Evolutionary conservation across 2,888 invertebrate species (phyloP), one percentile per base, ranked within the genome.

Genomic region (Xanthorhoe spadicearia): DNA sequence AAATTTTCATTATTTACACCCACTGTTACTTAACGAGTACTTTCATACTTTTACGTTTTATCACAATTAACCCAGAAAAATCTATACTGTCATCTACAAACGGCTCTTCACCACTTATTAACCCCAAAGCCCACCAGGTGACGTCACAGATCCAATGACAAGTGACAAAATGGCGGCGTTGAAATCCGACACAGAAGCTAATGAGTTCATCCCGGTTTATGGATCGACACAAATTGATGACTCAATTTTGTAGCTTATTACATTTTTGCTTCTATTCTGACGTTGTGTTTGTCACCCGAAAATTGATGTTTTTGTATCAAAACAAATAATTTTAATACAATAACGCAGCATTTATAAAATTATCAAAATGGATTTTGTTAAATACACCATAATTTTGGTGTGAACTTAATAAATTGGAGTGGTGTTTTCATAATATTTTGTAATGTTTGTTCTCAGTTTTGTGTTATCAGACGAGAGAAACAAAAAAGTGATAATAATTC

Each of bases 121-220:
- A 8, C 48, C 48, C 48, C 32, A 32, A 59, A 64, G 53, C 53
- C 46, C 50, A 56, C 52, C 51, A 57, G 46, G 18, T 71, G 67
- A 70, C 69, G 63, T 68, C 65, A 65, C 50, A 56, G 61, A 71
- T 71, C 63, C 60, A 69, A 66, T 71, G 71, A 53, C 68, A 69
- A 62, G 57, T 68, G 65, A 70, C 70, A 71, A 69, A 72, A 70
- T 71, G 73, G 66, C 67, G 57, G 58, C 66, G 66, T 67, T 61
- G 70, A 70, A 68, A 72, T 65, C 48, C 63, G 70, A 66, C 67
- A 64, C 71, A 67, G 69, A 67, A 66, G 70, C 56, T 73, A 72
- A 76, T 71, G 73, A 74, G 72, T 68, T 68, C 68, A 69, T 72
- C 64, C 61, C 63, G 55, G 59, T 68, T 67, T 66, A 71, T 69